phyloP scores from a whole-genome alignment of 1,140 invertebrate species.

The Pectinophora gossypiella region DNA sequence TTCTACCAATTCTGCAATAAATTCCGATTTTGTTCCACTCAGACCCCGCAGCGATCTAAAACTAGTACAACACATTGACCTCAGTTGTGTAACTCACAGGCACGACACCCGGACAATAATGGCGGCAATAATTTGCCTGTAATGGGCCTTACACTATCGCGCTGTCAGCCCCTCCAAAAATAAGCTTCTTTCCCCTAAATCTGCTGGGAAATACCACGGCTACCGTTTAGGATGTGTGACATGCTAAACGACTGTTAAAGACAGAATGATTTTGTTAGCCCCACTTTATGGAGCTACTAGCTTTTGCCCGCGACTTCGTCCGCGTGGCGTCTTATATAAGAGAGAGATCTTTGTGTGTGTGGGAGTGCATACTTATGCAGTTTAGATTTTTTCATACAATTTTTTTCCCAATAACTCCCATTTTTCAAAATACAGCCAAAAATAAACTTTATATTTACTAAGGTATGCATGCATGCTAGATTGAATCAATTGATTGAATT shows the following conservation, averaged over 20 bases:
- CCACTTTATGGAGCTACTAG: neutral
- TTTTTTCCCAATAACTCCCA: too few relatives aligned
- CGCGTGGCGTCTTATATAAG: too few relatives aligned
- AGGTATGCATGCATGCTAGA: too few relatives aligned
- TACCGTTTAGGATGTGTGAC: neutral
- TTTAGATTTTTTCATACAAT: too few relatives aligned
- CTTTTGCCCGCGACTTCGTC: too few relatives aligned
- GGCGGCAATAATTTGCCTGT: constrained; percentile 69
- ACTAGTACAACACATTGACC: constrained; percentile 50
- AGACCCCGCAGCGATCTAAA: neutral
- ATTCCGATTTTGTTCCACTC: too few relatives aligned
- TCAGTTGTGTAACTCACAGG: constrained; percentile 52
- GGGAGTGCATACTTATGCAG: too few relatives aligned
- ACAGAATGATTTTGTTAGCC: neutral
- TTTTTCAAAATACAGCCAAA: too few relatives aligned
- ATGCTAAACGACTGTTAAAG: neutral
- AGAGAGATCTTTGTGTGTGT: too few relatives aligned
- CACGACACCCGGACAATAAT: constrained; percentile 65
- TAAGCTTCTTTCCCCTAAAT: constrained; percentile 62
- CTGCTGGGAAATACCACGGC: constrained; percentile 25
- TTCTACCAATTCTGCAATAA: too few relatives aligned
- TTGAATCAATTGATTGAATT: too few relatives aligned
- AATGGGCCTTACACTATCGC: constrained; percentile 72
- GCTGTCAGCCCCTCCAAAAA: constrained; percentile 66
- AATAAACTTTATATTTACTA: too few relatives aligned